A percentile compares a stretch with the other conserved stretches of the same genome.
These are phyloP conservation scores for Gorsachius goisagi DNA, from an alignment of 2,113 vertebrate species.

Conservation along the genomic window DNA sequence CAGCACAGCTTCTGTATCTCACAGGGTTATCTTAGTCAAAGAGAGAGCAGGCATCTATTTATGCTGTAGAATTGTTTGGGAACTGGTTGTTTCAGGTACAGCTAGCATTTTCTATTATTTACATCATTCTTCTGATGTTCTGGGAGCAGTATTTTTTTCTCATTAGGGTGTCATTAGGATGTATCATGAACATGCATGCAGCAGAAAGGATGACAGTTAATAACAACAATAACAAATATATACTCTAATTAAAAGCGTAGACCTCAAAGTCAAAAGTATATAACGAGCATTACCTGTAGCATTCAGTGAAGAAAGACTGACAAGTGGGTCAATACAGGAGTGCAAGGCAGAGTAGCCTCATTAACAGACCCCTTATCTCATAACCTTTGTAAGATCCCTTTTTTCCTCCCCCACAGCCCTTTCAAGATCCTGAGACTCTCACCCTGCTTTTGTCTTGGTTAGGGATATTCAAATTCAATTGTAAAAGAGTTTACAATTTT, in stretches of 20 bases:
- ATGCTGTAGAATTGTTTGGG: not conserved
- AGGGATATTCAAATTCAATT: not conserved
- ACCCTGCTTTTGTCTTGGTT: not conserved
- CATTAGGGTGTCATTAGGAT: not conserved
- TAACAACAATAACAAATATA: not conserved
- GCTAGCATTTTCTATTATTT: not conserved
- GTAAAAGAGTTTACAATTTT: not conserved
- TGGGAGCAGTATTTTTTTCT: not conserved
- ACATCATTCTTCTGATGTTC: not conserved
- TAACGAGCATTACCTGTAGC: not conserved
- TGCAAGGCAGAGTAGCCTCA: not conserved
- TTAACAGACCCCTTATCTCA: not conserved
- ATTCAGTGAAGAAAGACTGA: not conserved
- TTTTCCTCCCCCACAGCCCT: fast-evolving
- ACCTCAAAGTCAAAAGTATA: not conserved
- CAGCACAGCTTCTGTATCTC: slow-evolving; percentile 38
- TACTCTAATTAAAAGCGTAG: not conserved
- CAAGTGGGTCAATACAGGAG: not conserved
- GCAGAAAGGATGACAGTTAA: not conserved
- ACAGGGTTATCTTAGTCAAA: slow-evolving; percentile 44
- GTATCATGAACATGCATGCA: not conserved
- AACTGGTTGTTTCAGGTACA: not conserved
- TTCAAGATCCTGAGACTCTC: not conserved
- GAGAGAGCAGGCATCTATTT: not conserved
- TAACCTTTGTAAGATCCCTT: not conserved